Base-by-base conservation (phyloP, 30 jellyfish, hydroid and myxozoan species). In the Cassiopea xamachana region DNA sequence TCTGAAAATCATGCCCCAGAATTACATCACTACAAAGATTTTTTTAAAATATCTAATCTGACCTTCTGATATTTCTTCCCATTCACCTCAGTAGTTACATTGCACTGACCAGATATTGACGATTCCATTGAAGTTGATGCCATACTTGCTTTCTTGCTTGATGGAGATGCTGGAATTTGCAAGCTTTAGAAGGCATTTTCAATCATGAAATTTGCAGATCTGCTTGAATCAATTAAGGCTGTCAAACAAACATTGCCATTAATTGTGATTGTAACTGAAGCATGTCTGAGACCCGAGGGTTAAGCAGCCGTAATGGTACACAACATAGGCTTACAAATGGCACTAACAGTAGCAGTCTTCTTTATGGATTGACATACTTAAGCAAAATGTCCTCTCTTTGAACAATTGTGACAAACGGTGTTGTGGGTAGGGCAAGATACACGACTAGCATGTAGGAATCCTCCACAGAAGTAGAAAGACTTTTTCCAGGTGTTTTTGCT, bases 321-420 rank as follows among this genome's bases (percentile, higher is more conserved):
- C 60, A 86, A 60, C 49, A 82, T 17, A 74, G 95, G 93, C 83
- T 64, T 71, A 87, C 47, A 87, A 12, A 77, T 71, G 80, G 92
- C 88, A 87, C 75, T 1, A 44, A 79, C 80, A 55, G 79, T 87
- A 0, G 95, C 88, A 89, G 72, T 45, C 19, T 80, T 80, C 80
- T 87, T 87, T 49, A 64, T 17, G 17, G 93, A 87, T 78, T 87
- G 95, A 55, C 92, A 89, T 16, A 89, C 96, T 51, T 82, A 71
- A 17, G 96, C 96, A 67, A 77, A 82, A 89, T 89, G 94, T n/a
- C 94, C 96, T 75, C 83, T 60, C 76, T 82, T 84, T 0, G 83
- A 68, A 61, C 95, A 88, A 59, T 79, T 62, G 59, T 84, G 92
- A 43, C 90, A 67, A 55, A 43, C 60, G 14, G 79, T 83, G 85